Evolutionary conservation across 2,113 vertebrate species (phyloP), one percentile per base, ranked within the genome.

Genomic region (Peromyscus leucopus): DNA sequence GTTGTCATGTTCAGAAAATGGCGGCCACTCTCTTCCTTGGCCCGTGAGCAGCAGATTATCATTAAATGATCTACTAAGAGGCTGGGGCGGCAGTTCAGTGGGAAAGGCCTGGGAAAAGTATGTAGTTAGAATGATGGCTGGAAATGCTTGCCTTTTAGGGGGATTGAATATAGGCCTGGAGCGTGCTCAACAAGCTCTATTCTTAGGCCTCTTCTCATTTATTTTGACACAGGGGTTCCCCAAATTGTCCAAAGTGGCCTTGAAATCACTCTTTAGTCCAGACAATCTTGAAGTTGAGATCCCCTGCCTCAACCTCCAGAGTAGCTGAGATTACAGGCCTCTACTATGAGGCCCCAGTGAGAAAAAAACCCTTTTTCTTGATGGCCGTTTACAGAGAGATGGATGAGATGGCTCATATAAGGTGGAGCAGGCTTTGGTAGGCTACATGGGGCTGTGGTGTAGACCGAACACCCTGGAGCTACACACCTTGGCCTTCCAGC

Each of bases 1-100:
- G 63, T 85, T 76, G 85, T n/a, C 19, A 21, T 15, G 57, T 76
- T 97, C 75, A 79, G 71, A 79, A 96, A 88, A 89, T 16, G 31
- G 72, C 5, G 55, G 7, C n/a, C 7, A 31, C 13, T n/a, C 79
- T 82, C 51, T n/a, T 24, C 33, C 51, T 59, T 87, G 86, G 82
- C 46, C n/a, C 71, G 61, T 2, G 22, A 46, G 89, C 33, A 75
- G 63, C 48, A 26, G 2, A 83, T n/a, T 65, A 28, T 79, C 51
- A 31, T 61, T 36, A 76, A 79, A 46, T 84, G 72, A 21, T 39
- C 15, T 90, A 24, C 22, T 76, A 71, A 55, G 91, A 55, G n/a
- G 26, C 7, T 46, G 51, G 19, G 19, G 17, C 3, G 67, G 59
- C 21, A 67, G 36, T 22, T 79, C 48, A 31, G 15, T 71, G 61